Evolutionary conservation across 2,888 invertebrate genomes (phyloP).

Genomic region (Amaurobius ferox): DNA sequence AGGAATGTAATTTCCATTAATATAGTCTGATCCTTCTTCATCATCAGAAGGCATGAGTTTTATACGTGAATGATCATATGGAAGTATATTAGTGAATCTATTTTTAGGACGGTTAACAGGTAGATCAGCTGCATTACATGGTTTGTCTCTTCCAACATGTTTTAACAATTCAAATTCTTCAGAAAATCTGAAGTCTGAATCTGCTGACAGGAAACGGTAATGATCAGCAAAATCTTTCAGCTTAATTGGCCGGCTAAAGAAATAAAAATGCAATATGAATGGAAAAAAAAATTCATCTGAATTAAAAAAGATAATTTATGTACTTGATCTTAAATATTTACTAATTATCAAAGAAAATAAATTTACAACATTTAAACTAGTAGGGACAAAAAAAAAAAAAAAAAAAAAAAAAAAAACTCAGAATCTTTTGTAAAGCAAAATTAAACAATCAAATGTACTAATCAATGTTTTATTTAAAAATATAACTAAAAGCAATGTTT

Average conservation of each 20-base stretch:
- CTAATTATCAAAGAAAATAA: too few species aligned
- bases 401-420: too few species aligned
- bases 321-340: too few species aligned
- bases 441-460: too few species aligned
- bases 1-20: conserved; percentile 97
- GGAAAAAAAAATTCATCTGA: too few species aligned
- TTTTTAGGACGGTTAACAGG: conserved; percentile 98
- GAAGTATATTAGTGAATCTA: conserved; percentile 98
- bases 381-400: too few species aligned
- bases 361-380: too few species aligned
- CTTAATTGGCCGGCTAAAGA: conserved; percentile 80
- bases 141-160: conserved; percentile 93
- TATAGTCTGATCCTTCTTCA: conserved; percentile 96
- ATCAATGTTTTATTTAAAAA: too few species aligned
- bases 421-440: too few species aligned
- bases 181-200: conserved; percentile 97
- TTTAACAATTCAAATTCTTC: conserved; percentile 99
- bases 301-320: too few species aligned
- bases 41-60: conserved; percentile 95
- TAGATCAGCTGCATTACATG: conserved; percentile 93
- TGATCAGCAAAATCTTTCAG: conserved; percentile 94
- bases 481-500: too few species aligned
- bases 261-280: too few species aligned
- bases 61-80: conserved; percentile 96
- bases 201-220: conserved; percentile 95